Conservation (phyloP, 2,797 vertebrate genomes). For the Alca torda region DNA sequence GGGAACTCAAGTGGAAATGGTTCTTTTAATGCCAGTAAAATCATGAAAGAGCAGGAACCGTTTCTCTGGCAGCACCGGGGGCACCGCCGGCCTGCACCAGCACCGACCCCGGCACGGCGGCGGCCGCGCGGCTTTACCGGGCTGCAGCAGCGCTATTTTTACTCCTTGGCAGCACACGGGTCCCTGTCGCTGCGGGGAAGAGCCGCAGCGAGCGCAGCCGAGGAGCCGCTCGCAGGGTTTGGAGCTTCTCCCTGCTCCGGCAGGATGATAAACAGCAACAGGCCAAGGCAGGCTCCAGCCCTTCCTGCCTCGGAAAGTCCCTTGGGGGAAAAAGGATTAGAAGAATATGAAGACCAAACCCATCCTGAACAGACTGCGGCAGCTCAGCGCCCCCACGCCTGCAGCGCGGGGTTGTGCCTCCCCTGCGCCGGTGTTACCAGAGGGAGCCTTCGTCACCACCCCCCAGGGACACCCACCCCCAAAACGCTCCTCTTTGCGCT, state of each 20-base stretch:
- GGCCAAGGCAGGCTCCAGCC: not conserved
- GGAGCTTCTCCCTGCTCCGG: not conserved
- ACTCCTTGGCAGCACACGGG: not conserved
- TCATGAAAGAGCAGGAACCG: not conserved
- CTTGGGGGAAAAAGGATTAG: not conserved
- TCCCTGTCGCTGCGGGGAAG: not conserved
- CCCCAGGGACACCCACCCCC: fast-evolving
- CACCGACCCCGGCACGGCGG: fast-evolving
- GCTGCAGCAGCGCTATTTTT: not conserved
- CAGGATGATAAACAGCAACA: not conserved
- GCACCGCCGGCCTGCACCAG: not conserved
- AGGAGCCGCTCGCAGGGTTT: not conserved
- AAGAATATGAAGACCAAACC: not conserved
- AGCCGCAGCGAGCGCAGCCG: not conserved
- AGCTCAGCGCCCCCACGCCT: not conserved
- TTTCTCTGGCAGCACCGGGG: not conserved
- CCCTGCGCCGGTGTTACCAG: fast-evolving
- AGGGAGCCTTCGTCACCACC: no score
- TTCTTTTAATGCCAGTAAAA: not conserved
- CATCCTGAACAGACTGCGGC: fast-evolving
- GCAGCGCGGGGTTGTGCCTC: fast-evolving
- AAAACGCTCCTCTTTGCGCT: not conserved
- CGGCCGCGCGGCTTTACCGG: not conserved
- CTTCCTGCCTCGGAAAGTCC: not conserved
- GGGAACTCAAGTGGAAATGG: not conserved